These are phyloP conservation scores for Cuculus canorus DNA, from an alignment of 2,797 vertebrate species.

Conservation along the genomic window DNA sequence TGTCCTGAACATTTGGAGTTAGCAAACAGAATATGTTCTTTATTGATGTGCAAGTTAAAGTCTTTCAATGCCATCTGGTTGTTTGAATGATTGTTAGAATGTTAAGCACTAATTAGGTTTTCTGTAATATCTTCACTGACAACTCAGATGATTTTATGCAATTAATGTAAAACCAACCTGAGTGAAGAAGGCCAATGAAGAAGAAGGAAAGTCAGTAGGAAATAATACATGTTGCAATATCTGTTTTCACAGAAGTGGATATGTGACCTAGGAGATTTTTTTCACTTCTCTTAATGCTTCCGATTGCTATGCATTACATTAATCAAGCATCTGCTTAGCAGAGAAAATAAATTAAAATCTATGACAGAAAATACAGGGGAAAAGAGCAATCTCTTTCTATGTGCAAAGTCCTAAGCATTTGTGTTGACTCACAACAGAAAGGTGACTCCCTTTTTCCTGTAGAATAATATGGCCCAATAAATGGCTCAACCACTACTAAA, in stretches of 20 bases:
- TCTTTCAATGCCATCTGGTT: not conserved
- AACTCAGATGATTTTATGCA: not conserved
- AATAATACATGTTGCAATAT: not conserved
- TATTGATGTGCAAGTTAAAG: not conserved
- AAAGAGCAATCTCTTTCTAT: not conserved
- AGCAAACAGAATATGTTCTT: not conserved
- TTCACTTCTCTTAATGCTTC: not conserved
- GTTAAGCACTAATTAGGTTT: not conserved
- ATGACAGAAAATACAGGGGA: no score
- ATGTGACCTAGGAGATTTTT: not conserved
- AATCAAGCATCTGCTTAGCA: not conserved
- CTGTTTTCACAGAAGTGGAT: not conserved
- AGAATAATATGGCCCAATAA: not conserved
- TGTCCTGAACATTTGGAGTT: not conserved
- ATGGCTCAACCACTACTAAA: not conserved
- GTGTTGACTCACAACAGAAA: not conserved
- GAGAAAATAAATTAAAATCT: not conserved
- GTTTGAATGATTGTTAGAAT: not conserved
- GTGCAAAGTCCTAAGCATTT: not conserved
- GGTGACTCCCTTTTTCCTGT: fast-evolving
- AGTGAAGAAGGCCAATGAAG: not conserved
- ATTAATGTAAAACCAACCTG: not conserved
- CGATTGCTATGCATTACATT: not conserved
- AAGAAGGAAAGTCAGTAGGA: not conserved
- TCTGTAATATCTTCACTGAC: not conserved